Percentiles rank a stretch among this genome's conserved stretches.
phyloP scores from a whole-genome alignment of 2,113 vertebrate genomes.

The Psittacus erithacus region DNA sequence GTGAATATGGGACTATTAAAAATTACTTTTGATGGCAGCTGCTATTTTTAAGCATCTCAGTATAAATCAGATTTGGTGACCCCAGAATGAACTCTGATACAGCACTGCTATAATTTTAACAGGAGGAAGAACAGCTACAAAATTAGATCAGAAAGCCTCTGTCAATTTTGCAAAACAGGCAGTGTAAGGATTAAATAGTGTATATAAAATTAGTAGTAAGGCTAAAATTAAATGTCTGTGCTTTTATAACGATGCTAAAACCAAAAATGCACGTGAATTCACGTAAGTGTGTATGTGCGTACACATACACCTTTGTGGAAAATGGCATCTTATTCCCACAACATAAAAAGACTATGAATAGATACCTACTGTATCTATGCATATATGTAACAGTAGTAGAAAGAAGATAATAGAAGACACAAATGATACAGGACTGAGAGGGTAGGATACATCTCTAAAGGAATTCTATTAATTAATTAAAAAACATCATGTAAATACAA shows the following conservation, averaged over 20 bases:
- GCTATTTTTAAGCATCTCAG: background rate
- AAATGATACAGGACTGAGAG: background rate
- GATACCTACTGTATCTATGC: background rate
- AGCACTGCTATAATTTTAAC: background rate
- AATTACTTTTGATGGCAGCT: background rate
- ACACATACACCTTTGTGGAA: background rate
- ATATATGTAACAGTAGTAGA: background rate
- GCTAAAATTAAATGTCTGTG: background rate
- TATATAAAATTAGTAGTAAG: background rate
- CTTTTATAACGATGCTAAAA: background rate
- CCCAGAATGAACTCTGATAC: background rate
- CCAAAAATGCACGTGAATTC: background rate
- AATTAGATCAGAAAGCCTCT: background rate
- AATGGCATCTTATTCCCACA: background rate
- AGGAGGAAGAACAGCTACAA: background rate
- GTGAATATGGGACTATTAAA: background rate
- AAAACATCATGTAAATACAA: background rate
- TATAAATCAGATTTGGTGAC: background rate
- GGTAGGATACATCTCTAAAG: background rate
- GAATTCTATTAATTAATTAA: background rate
- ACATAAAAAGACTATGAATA: background rate
- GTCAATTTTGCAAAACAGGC: background rate
- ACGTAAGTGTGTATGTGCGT: fast-evolving
- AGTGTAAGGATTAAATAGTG: background rate
- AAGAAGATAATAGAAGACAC: background rate